Evolutionary conservation across 2,113 vertebrate genomes (phyloP).

Genomic region (Bettongia penicillata): DNA sequence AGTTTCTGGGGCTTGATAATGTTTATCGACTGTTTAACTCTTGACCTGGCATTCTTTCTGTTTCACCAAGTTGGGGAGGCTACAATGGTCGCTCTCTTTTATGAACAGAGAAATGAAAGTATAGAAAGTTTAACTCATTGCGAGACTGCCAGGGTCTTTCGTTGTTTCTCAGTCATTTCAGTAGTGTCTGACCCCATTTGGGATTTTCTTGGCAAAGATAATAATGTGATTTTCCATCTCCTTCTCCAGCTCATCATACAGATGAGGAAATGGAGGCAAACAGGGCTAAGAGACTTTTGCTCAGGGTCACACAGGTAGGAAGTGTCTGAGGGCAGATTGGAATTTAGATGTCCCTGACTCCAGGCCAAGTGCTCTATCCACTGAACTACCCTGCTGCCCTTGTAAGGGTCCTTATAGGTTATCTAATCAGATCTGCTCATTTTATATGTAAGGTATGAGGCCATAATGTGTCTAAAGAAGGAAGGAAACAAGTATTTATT

Average conservation of each 20-base stretch:
- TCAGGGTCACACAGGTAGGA: not conserved
- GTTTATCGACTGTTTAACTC: not conserved
- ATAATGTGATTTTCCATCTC: not conserved
- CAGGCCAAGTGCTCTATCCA: not conserved
- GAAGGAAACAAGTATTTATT: too few relatives aligned
- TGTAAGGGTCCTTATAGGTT: too few relatives aligned
- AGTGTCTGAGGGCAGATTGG: not conserved
- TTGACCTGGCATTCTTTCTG: not conserved
- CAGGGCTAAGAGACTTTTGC: not conserved
- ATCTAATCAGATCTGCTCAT: too few relatives aligned
- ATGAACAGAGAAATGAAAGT: not conserved
- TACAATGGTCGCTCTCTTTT: not conserved
- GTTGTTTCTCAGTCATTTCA: not conserved
- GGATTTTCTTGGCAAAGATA: not conserved
- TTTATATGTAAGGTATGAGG: too few relatives aligned
- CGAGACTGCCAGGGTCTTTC: not conserved
- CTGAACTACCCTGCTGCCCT: too few relatives aligned
- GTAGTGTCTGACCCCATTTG: not conserved
- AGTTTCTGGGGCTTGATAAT: not conserved
- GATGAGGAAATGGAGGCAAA: not conserved
- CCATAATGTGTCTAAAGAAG: too few relatives aligned
- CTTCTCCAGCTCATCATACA: not conserved
- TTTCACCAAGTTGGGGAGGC: not conserved
- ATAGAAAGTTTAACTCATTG: not conserved
- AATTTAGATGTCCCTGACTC: not conserved